A percentile compares a stretch with the other conserved stretches of the same genome.
Conservation (phyloP, 1,140 invertebrate species). For the Pinna nobilis region DNA sequence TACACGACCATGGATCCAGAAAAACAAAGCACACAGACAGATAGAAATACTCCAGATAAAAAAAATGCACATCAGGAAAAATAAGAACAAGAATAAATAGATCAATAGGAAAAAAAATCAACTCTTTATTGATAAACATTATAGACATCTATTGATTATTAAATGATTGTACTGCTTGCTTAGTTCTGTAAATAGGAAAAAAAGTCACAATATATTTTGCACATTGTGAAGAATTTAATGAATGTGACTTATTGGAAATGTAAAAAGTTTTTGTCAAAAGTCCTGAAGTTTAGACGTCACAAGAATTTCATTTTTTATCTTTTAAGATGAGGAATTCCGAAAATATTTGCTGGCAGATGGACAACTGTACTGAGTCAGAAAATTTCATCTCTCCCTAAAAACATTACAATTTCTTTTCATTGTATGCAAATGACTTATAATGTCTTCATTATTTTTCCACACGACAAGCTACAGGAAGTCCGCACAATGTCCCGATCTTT, state of each 20-base stretch:
- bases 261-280: too few species aligned
- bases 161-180: too few species aligned
- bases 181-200: too few species aligned
- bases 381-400: slow-evolving; percentile 14
- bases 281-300: too few species aligned
- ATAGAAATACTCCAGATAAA: background rate
- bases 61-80: background rate
- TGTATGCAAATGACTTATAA: slow-evolving; percentile 41
- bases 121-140: too few species aligned
- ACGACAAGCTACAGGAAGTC: slow-evolving; percentile 11
- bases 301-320: too few species aligned
- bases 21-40: background rate
- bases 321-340: too few species aligned
- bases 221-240: too few species aligned
- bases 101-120: background rate
- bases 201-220: too few species aligned
- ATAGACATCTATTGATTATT: too few species aligned
- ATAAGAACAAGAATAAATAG: background rate
- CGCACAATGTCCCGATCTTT: slow-evolving; percentile 11
- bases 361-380: slow-evolving; percentile 16
- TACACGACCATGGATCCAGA: background rate
- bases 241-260: too few species aligned
- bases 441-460: slow-evolving; percentile 38
- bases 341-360: slow-evolving; percentile 25
- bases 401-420: slow-evolving; percentile 32